A percentile compares a stretch with the other conserved stretches of the same genome.
Evolutionary conservation across 2,113 vertebrate species (phyloP).

Genomic region (Eolophus roseicapilla): DNA sequence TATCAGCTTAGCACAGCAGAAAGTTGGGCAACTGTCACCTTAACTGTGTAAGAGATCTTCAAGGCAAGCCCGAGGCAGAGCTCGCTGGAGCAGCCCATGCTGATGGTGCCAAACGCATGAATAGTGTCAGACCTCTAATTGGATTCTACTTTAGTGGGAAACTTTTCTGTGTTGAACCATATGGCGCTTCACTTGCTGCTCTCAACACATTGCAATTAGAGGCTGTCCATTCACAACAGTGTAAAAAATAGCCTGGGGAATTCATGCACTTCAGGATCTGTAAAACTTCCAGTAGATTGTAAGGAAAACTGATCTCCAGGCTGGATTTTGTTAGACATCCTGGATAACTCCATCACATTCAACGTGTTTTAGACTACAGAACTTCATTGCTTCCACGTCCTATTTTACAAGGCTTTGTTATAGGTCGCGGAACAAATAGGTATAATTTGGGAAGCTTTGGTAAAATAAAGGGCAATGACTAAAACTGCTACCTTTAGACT

Average conservation of each 20-base stretch:
- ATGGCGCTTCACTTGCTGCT: not conserved
- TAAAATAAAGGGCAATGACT: not conserved
- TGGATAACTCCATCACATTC: not conserved
- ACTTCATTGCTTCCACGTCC: not conserved
- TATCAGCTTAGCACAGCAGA: not conserved
- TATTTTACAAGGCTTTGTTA: not conserved
- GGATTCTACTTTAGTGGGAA: not conserved
- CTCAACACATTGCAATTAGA: not conserved
- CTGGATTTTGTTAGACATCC: not conserved
- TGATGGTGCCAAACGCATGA: fast-evolving
- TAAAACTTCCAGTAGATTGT: not conserved
- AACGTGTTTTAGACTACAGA: not conserved
- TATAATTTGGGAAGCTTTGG: not conserved
- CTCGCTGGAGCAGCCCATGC: not conserved
- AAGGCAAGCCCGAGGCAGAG: not conserved
- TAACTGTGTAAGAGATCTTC: not conserved
- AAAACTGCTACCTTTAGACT: not conserved
- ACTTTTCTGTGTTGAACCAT: not conserved
- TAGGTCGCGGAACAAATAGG: fast-evolving
- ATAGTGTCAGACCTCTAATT: not conserved
- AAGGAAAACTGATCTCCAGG: not conserved
- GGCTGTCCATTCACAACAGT: not conserved
- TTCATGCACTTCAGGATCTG: not conserved
- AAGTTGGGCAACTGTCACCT: not conserved
- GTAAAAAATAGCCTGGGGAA: not conserved